Evolutionary conservation across 2,888 invertebrate species (phyloP).

Genomic region (Melinopterus prodromus): DNA sequence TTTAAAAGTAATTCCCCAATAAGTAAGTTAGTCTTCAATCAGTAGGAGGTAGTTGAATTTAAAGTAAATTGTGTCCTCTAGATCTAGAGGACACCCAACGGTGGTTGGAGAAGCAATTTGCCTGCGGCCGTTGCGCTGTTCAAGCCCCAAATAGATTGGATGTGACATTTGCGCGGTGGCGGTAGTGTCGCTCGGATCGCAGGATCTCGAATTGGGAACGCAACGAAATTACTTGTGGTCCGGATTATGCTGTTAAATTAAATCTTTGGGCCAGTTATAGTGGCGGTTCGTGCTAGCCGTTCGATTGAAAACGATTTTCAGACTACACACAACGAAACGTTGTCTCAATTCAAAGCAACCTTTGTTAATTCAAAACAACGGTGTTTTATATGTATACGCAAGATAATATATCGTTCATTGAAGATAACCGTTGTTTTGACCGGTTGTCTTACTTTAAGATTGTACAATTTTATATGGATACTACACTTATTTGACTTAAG

Average conservation of each 20-base stretch:
- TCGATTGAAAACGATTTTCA: background rate
- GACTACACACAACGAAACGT: no score
- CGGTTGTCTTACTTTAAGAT: no score
- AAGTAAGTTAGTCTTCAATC: no score
- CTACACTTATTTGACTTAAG: no score
- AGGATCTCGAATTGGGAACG: constrained; percentile 40
- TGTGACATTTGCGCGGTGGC: constrained; percentile 45
- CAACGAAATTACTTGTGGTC: constrained; percentile 46
- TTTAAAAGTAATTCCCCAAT: no score
- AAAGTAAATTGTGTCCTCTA: background rate
- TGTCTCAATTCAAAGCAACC: no score
- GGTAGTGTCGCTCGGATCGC: constrained; percentile 18
- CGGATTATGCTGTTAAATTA: constrained; percentile 47
- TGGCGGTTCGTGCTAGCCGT: background rate
- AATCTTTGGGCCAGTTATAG: constrained; percentile 43
- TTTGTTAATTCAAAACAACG: no score
- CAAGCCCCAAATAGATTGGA: constrained; percentile 46
- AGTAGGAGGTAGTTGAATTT: background rate
- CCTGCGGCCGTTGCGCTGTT: constrained; percentile 45
- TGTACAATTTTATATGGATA: no score
- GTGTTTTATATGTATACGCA: no score
- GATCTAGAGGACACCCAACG: background rate
- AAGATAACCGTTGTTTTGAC: no score
- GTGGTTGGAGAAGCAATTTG: constrained; percentile 42
- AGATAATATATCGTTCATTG: no score